Evolutionary conservation across 2,113 vertebrate genomes (phyloP).

Genomic region (Anarrhichthys ocellatus): DNA sequence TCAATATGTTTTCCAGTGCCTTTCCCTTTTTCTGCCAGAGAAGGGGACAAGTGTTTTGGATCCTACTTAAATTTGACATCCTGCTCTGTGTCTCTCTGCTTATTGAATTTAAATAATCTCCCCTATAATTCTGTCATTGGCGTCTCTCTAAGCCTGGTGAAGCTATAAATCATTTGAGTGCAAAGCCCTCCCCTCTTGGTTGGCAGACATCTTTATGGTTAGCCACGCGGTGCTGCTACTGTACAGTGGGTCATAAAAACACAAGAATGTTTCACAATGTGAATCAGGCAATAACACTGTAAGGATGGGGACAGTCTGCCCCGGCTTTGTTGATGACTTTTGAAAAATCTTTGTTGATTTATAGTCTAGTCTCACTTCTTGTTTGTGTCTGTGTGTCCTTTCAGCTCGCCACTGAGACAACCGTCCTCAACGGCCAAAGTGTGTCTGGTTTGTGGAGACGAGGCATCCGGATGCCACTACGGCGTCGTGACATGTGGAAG

Average conservation of each 20-base stretch:
- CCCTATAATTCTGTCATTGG: constrained; percentile 59
- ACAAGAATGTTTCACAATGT: constrained; percentile 52
- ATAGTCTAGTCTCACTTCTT: not conserved
- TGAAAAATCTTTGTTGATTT: constrained; percentile 38
- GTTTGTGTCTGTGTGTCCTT: constrained; percentile 68
- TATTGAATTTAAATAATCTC: constrained; percentile 67
- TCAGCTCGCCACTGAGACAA: constrained; percentile 93
- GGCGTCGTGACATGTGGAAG: constrained; percentile 98
- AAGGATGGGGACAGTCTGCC: constrained; percentile 24
- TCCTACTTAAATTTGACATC: constrained; percentile 52
- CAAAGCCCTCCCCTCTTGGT: constrained; percentile 34
- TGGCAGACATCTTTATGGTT: constrained; percentile 57
- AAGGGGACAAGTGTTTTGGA: constrained; percentile 32
- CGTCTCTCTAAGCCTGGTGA: constrained; percentile 39
- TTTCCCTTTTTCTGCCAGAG: not conserved
- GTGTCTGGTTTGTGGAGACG: constrained; percentile 97
- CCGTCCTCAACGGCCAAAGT: constrained; percentile 97
- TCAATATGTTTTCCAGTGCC: constrained; percentile 2
- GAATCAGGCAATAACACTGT: constrained; percentile 8
- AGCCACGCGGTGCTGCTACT: constrained; percentile 53
- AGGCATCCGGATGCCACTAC: constrained; percentile 98
- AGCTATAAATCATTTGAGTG: constrained; percentile 57
- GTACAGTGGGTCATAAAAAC: constrained; percentile 55
- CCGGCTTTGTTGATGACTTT: constrained; percentile 44
- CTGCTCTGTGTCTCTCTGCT: constrained; percentile 41